Evolutionary conservation across 2,888 invertebrate genomes (phyloP), one percentile per base, ranked within the genome.

Genomic region (Dasysyrphus tricinctus): DNA sequence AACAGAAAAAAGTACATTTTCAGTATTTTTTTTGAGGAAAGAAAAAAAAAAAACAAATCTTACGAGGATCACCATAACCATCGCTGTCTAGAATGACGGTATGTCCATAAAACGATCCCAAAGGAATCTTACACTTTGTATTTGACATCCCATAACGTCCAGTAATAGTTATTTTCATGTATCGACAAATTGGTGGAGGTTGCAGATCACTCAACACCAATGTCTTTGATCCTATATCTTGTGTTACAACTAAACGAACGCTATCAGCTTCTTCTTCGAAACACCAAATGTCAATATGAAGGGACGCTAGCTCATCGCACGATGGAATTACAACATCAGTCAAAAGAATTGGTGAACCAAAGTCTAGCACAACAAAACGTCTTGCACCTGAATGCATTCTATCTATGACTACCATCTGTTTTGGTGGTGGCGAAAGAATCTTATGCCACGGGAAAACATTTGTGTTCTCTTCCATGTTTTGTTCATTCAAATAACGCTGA

Each of bases 61-160:
- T 86, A 89, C 88, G 75, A 63, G 91, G 90, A 89, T 93, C 92
- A 1, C 91, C 91, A 72, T 92, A 92, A 3, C 91, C 91, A 88
- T 95, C 94, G 84, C 95, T 95, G 19, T 95, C 95, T 12, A 97
- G 93, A 79, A 97, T 95, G 3, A 97, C 95, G 51, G 97, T 95
- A 92, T 98, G 98, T 0, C 98, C 98, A 91, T 97, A 98, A 93
- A 98, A 98, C 92, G 96, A 96, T n/a, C 98, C 98, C 47, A 98
- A 93, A 0, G 98, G 97, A 88, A 98, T 97, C 93, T 97, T 96
- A 90, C 97, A 97, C 89, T 97, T 95, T 75, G 97, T 96, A 0
- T 97, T 96, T 32, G 97, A 96, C 96, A 97, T 97, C 59, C 98
- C 98, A 90, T 97, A 97, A 12, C 97, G 95, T 11, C 98, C 98